Conservation (phyloP, 2,113 vertebrate species). For the Irena cyanogastra region DNA sequence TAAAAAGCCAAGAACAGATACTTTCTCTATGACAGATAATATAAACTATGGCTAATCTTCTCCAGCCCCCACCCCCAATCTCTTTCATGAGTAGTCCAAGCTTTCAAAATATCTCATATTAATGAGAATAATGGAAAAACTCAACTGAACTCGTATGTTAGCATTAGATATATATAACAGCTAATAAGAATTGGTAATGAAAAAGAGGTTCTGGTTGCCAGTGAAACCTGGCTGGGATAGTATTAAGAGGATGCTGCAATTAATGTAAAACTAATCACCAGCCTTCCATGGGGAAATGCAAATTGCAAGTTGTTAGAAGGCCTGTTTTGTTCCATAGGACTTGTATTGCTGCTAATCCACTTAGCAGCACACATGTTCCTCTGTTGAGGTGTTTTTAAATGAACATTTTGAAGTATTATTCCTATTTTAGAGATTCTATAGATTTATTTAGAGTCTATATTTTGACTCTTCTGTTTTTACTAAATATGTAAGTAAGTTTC, state of each 20-base stretch:
- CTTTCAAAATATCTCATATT: neutral
- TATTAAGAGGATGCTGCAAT: constrained; percentile 48
- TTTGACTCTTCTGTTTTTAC: neutral
- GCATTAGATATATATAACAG: neutral
- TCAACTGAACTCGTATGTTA: neutral
- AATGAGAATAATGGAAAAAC: neutral
- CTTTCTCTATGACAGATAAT: neutral
- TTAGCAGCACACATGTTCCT: constrained; percentile 27
- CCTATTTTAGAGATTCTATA: neutral
- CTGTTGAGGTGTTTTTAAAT: neutral
- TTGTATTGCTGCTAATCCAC: constrained; percentile 39
- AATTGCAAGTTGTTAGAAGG: constrained; percentile 49
- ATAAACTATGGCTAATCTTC: neutral
- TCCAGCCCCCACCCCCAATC: neutral
- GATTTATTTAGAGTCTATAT: constrained; percentile 18
- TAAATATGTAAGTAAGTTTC: neutral
- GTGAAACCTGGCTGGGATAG: neutral
- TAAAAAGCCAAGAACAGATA: neutral
- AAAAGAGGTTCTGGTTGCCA: neutral
- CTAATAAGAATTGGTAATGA: neutral
- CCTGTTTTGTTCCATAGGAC: constrained; percentile 32
- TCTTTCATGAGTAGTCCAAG: neutral
- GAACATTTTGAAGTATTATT: neutral
- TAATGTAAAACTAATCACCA: constrained; percentile 47
- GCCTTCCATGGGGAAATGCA: constrained; percentile 30